Evolutionary conservation across 2,797 vertebrate genomes (phyloP), one percentile per base, ranked within the genome.

Genomic region (Limnodromus scolopaceus): DNA sequence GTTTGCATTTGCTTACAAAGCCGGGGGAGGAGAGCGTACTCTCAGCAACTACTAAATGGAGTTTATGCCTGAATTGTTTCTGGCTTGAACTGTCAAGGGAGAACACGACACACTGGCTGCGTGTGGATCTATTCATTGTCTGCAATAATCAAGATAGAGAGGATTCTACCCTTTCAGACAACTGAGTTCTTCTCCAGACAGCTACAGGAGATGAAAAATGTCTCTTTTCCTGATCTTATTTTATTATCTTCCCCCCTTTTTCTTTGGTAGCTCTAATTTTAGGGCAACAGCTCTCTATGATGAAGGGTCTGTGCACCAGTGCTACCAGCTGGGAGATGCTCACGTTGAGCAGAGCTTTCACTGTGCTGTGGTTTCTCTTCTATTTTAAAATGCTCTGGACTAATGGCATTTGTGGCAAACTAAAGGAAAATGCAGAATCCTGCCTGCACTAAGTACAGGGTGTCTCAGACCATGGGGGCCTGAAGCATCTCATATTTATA

Each of bases 391-490:
- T 46, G 32, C 14, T 61, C 43, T 49, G 53, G 28, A 45, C n/a
- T 55, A 38, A 71, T 32, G 25, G 4, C 9, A 30, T 57, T 81
- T 65, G 17, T 68, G 13, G 34, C 20, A 79, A 87, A 58, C 10
- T 51, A 70, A 74, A 72, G 14, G 30, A 68, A 75, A 32, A 15
- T 60, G 27, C 28, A 74, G 36, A 80, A 69, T 75, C 16, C 34
- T 77, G 49, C 51, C 57, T 87, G 15, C 10, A 36, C 28, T 58
- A 82, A 54, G 19, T 46, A 66, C 17, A 45, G 12, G 5, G 15
- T 80, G 30, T 78, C 18, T 54, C 46, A 64, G 27, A 49, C 5
- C 0, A 1, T 0, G 0, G 25, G 6, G 11, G 1, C 51, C 34
- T 84, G 69, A 54, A 22, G 7, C 28, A 5, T 34, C 41, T 72